phyloP scores from a whole-genome alignment of 2,888 invertebrate species.

The Cephus rjabovi region DNA sequence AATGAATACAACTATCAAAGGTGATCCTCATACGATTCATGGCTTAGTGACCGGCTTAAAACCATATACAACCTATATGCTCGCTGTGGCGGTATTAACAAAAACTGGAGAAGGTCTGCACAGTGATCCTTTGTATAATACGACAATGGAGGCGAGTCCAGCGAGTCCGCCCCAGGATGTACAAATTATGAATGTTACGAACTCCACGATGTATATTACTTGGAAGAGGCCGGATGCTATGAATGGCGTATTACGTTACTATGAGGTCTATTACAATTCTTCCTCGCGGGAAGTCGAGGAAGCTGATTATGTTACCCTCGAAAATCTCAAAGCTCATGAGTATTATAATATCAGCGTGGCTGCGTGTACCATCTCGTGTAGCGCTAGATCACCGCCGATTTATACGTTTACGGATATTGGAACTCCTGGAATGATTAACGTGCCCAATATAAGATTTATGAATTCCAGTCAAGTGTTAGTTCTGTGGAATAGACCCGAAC shows the following conservation, averaged over 20 bases:
- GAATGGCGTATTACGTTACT: constrained; percentile 81
- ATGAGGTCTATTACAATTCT: constrained; percentile 71
- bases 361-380: constrained; percentile 80
- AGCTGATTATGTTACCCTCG: constrained; percentile 37
- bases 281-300: constrained; percentile 46
- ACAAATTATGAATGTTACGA: constrained; percentile 71
- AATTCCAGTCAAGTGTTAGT: constrained; percentile 68
- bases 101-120: constrained; percentile 69
- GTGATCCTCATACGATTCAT: constrained; percentile 68
- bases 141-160: constrained; percentile 79
- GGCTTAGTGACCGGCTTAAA: constrained; percentile 74
- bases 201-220: constrained; percentile 73
- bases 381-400: constrained; percentile 70
- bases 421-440: constrained; percentile 66
- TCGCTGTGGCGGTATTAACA: constrained; percentile 76
- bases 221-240: constrained; percentile 78
- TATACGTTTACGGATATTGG: constrained; percentile 74
- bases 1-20: constrained; percentile 65
- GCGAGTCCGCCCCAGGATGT: constrained; percentile 73
- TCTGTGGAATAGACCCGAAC: constrained; percentile 67
- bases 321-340: constrained; percentile 71
- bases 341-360: constrained; percentile 77
- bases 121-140: constrained; percentile 74
- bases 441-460: constrained; percentile 62
- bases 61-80: constrained; percentile 81